Conservation (phyloP, 2,888 invertebrate genomes). For the Yponomeuta plumbellus region DNA sequence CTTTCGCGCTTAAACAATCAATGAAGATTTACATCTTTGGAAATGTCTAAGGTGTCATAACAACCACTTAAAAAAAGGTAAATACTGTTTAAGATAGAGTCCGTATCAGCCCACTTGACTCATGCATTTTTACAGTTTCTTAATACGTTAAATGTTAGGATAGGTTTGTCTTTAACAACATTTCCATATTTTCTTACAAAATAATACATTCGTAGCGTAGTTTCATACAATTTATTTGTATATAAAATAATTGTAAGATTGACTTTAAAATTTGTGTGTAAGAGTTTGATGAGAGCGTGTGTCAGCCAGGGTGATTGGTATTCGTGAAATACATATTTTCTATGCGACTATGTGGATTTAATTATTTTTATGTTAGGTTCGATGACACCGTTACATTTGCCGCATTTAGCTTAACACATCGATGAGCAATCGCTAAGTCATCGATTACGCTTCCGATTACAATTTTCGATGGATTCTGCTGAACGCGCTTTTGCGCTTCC, state of each 20-base stretch:
- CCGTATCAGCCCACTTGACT: too few species aligned
- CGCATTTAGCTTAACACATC: too few species aligned
- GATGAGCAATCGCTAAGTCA: too few species aligned
- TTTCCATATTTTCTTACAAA: conserved; percentile 19
- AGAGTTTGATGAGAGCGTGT: conserved; percentile 1
- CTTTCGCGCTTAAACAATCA: too few species aligned
- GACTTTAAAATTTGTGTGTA: background rate
- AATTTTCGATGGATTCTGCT: too few species aligned
- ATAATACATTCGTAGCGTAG: conserved; percentile 13
- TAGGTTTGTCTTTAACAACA: conserved; percentile 19
- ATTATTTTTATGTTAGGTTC: background rate
- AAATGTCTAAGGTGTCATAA: background rate
- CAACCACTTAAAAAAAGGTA: too few species aligned
- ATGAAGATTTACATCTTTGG: background rate
- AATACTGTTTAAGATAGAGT: too few species aligned
- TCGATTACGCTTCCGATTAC: too few species aligned
- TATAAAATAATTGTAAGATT: conserved; percentile 5
- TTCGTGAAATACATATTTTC: background rate
- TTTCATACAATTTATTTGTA: conserved; percentile 22
- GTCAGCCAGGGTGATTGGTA: background rate
- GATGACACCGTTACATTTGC: background rate
- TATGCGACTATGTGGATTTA: background rate
- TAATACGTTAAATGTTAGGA: background rate
- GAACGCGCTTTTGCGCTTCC: too few species aligned
- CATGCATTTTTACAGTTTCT: too few species aligned